phyloP scores from a whole-genome alignment of 2,888 invertebrate genomes.

The Andrena trimmerana region DNA sequence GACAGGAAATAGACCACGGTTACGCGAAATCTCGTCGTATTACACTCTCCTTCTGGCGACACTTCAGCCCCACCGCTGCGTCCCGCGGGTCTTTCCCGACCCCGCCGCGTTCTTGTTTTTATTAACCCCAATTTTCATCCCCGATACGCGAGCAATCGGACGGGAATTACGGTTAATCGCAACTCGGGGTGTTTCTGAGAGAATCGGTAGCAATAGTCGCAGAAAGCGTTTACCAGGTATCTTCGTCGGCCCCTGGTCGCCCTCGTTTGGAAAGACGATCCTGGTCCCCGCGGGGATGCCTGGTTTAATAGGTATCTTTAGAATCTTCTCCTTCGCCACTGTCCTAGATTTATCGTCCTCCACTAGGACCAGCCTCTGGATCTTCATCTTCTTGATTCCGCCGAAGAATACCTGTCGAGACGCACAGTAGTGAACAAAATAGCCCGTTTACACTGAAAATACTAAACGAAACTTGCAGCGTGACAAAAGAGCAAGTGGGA shows the following conservation, averaged over 20 bases:
- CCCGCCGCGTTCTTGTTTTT: no score
- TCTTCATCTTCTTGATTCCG: constrained; percentile 93
- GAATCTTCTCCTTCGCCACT: constrained; percentile 90
- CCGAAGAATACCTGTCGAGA: constrained; percentile 88
- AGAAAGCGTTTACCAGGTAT: constrained; percentile 86
- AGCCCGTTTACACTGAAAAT: no score
- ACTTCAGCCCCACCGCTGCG: neutral
- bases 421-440: neutral
- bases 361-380: constrained; percentile 89
- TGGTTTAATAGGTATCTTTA: constrained; percentile 91
- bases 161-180: constrained; percentile 27
- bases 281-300: constrained; percentile 91
- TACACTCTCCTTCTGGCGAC: no score
- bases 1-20: constrained; percentile 12
- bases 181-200: neutral
- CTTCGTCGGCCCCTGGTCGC: constrained; percentile 91
- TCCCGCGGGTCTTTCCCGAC: no score
- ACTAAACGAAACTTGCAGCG: no score
- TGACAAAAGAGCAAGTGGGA: no score
- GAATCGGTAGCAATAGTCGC: neutral
- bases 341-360: constrained; percentile 87
- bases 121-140: no score
- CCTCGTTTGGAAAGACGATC: constrained; percentile 91
- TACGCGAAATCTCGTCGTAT: constrained; percentile 3
- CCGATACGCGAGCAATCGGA: neutral